Base-by-base conservation (phyloP, 2,113 vertebrate genomes). In the Phoenicopterus ruber region DNA sequence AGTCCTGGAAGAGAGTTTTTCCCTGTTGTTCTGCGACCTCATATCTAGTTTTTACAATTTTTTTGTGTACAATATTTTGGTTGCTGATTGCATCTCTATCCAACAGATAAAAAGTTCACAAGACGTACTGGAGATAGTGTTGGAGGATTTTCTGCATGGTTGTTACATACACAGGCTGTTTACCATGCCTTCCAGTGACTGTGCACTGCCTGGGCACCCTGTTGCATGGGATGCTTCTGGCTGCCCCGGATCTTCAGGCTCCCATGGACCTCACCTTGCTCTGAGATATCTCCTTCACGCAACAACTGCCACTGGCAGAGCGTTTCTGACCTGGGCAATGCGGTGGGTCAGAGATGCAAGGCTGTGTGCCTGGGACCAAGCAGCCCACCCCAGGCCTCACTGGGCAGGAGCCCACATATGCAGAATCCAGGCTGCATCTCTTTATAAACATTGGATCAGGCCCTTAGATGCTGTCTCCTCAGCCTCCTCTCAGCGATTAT, bases 61-160 rank as follows among this genome's bases (percentile, higher is more conserved):
- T 36, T 52, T 77, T 15, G 29, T 17, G 9, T 34, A 25, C 31
- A 49, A 1, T 49, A 17, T 42, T 73, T 94, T 74, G 15, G 13
- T 29, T 78, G 25, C 13, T 85, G 52, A 20, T 46, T 34, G 14
- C 24, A 50, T 32, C 31, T 86, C 85, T 85, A 13, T 79, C n/a
- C 29, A 69, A 38, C n/a, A 82, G n/a, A 13, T n/a, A 40, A 63
- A 52, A 66, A 58, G 42, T 36, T 47, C n/a, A 57, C 29, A 31
- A 66, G 61, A 21, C 0, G 0, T 70, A 40, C 26, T 42, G 32
- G 50, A 66, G 22, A 29, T 26, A 46, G 9, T 4, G 13, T 61
- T 71, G 57, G 38, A 59, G 47, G 32, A 36, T 50, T 70, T 94
- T 86, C 70, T 86, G 40, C 2, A 2, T 4, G 5, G 4, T 13